phyloP scores from a whole-genome alignment of 2,888 invertebrate genomes.

The Netelia melanura region DNA sequence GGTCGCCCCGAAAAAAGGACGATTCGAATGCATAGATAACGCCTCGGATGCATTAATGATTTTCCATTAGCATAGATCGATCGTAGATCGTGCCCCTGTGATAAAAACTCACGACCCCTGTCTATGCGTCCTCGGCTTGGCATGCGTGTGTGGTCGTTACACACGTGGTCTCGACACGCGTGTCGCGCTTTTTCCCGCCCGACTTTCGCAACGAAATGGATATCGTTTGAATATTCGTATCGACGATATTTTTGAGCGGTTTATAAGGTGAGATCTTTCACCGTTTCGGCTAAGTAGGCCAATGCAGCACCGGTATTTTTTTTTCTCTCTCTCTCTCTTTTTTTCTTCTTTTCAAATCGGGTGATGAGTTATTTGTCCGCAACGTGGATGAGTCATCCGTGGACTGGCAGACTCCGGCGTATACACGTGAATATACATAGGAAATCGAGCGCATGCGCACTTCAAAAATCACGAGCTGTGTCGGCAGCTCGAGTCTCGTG shows the following conservation, averaged over 20 bases:
- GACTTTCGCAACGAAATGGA: not conserved
- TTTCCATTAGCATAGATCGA: slow-evolving; percentile 83
- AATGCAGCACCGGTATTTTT: slow-evolving; percentile 35
- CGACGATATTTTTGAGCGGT: slow-evolving; percentile 1
- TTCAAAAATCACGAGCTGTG: slow-evolving; percentile 64
- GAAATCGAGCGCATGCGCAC: slow-evolving; percentile 59
- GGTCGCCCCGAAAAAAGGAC: slow-evolving; percentile 32
- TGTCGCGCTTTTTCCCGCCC: slow-evolving; percentile 8
- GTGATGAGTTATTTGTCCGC: slow-evolving; percentile 57
- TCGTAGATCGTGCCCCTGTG: slow-evolving; percentile 76
- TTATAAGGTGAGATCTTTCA: slow-evolving; percentile 17
- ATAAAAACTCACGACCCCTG: slow-evolving; percentile 58
- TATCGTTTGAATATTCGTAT: not conserved
- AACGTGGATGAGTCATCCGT: slow-evolving; percentile 60
- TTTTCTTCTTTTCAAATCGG: slow-evolving; percentile 45
- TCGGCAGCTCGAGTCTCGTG: slow-evolving; percentile 35
- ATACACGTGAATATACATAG: not conserved
- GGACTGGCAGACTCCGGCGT: slow-evolving; percentile 44
- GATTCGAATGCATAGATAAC: slow-evolving; percentile 75
- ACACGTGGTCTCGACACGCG: slow-evolving; percentile 73
- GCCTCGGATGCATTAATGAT: slow-evolving; percentile 80
- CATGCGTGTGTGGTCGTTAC: slow-evolving; percentile 35
- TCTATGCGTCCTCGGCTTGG: slow-evolving; percentile 64
- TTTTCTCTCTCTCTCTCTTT: not conserved
- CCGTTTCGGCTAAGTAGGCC: slow-evolving; percentile 54